A percentile compares a stretch with the other conserved stretches of the same genome.
Evolutionary conservation across 2,888 invertebrate species (phyloP).

Genomic region (Xestoiulus laeticollis): DNA sequence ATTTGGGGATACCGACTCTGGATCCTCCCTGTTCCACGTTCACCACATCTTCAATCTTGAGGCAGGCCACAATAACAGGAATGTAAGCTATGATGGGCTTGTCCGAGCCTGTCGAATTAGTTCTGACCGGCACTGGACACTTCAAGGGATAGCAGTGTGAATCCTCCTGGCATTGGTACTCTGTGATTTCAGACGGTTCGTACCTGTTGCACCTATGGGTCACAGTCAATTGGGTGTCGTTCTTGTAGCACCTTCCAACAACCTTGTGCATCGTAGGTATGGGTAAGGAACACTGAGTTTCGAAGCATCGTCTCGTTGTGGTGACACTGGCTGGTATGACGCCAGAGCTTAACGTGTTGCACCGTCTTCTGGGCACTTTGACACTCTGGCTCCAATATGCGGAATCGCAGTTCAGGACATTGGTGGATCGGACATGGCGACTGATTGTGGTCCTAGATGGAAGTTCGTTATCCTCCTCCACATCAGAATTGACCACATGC

Average conservation of each 20-base stretch:
- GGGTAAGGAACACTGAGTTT: not conserved
- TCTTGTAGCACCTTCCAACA: slow-evolving; percentile 28
- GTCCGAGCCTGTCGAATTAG: not conserved
- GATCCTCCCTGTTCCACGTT: not conserved
- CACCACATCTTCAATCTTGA: not conserved
- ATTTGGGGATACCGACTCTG: not conserved
- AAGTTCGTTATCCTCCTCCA: too few relatives aligned
- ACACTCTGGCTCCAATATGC: not conserved
- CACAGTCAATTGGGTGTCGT: not conserved
- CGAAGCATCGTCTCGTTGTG: not conserved
- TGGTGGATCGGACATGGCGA: not conserved
- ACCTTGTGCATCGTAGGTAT: not conserved
- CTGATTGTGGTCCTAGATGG: not conserved
- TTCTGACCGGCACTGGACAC: not conserved
- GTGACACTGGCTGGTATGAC: not conserved
- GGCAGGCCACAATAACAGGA: not conserved
- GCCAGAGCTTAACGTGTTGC: not conserved
- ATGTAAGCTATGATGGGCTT: not conserved
- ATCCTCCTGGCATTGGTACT: not conserved
- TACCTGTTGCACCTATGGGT: not conserved
- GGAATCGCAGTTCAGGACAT: not conserved
- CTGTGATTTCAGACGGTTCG: not conserved
- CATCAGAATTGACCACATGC: too few relatives aligned
- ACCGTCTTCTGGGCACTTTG: not conserved
- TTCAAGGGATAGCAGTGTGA: not conserved